Evolutionary conservation across 2,888 invertebrate genomes (phyloP), one percentile per base, ranked within the genome.

Genomic region (Rhamnusium bicolor): DNA sequence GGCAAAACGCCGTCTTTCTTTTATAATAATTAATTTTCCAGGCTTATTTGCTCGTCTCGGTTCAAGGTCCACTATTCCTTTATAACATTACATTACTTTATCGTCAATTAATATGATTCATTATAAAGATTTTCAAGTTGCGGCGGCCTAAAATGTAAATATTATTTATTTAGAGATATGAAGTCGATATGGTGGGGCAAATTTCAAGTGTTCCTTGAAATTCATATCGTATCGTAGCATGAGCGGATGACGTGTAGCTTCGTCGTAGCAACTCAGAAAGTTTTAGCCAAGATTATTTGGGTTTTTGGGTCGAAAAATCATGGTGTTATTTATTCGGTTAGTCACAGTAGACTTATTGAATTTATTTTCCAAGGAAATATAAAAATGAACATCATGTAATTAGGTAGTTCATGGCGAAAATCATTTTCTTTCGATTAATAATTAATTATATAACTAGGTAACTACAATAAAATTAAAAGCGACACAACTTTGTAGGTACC

Each of bases 21-120:
- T 73, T 74, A 75, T 71, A 72, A 69, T 83, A 83, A 83, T 83
- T 85, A 84, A 86, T 86, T 86, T 87, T 85, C 85, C 85, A 84
- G 83, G 84, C 83, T 81, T 84, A 83, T 82, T 84, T 84, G 81
- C 84, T 83, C 82, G 82, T 79, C 79, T 80, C 79, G 82, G 85
- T 86, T 86, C 86, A 86, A 86, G 86, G 86, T 80, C 83, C 69
- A 40, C 47, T 71, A 69, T 71, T 71, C 62, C 65, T 70, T 76
- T 68, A 47, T 61, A 66, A 16, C 19, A 56, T 21, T 32, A 40
- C n/a, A n/a, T n/a, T 12, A 7, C 46, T 56, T 47, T 60, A 49
- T 47, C 51, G 40, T 47, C 21, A 46, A 56, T 67, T 54, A 67
- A 32, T 56, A 16, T 54, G 65, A 67, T 46, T 54, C 56, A 56